A percentile compares a stretch with the other conserved stretches of the same genome.
These are phyloP conservation scores for Saccopteryx bilineata DNA, from an alignment of 2,113 vertebrate genomes.

Conservation along the genomic window DNA sequence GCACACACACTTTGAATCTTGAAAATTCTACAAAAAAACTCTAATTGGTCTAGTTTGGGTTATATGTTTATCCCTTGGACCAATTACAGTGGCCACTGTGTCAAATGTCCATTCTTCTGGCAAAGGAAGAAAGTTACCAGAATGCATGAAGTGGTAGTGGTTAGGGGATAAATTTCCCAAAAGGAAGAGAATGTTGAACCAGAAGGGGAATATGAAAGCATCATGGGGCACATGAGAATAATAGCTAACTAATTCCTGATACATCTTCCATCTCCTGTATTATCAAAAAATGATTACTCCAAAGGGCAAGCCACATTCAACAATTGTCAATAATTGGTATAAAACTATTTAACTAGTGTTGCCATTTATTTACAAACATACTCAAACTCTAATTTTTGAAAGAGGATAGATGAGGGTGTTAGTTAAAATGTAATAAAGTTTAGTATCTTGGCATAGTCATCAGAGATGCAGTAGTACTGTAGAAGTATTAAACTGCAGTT, in stretches of 20 bases:
- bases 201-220: background rate
- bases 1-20: slow-evolving; percentile 30
- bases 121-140: background rate
- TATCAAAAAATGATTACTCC: slow-evolving; percentile 29
- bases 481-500: background rate
- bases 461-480: background rate
- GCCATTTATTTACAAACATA: slow-evolving; percentile 47
- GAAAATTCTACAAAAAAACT: slow-evolving; percentile 49
- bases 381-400: background rate
- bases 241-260: background rate
- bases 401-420: slow-evolving; percentile 6
- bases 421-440: background rate
- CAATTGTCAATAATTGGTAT: background rate
- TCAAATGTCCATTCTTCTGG: slow-evolving; percentile 15
- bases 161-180: background rate
- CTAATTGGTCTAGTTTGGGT: background rate
- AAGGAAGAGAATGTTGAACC: slow-evolving; percentile 15
- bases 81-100: background rate
- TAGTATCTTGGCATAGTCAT: background rate
- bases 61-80: background rate
- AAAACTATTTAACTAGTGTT: slow-evolving; percentile 43
- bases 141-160: background rate
- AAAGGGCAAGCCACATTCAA: background rate
- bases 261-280: background rate
- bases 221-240: background rate